Evolutionary conservation across 2,888 invertebrate genomes (phyloP).

Genomic region (Sipha maydis): DNA sequence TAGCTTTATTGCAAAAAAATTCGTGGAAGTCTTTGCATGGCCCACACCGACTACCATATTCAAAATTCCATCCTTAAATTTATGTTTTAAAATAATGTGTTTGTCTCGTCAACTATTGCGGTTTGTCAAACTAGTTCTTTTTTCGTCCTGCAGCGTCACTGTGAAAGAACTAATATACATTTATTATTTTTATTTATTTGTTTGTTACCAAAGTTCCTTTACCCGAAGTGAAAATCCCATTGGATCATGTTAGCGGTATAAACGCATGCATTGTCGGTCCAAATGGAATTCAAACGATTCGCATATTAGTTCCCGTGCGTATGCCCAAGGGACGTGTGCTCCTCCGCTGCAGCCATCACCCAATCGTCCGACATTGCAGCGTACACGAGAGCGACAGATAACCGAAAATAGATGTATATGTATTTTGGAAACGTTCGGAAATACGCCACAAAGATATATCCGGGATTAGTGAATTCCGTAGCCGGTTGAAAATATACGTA

Average conservation of each 20-base stretch:
- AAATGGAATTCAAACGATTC: conserved; percentile 39
- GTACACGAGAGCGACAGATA: background rate
- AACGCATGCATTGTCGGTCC: background rate
- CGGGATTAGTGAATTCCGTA: background rate
- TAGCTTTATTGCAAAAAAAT: too few relatives aligned
- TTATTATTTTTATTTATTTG: background rate
- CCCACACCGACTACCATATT: too few relatives aligned
- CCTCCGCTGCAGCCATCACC: too few relatives aligned
- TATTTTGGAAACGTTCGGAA: background rate
- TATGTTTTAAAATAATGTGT: too few relatives aligned
- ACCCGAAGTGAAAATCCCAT: conserved; percentile 11
- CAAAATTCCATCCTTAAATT: too few relatives aligned
- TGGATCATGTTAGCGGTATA: background rate
- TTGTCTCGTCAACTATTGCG: too few relatives aligned
- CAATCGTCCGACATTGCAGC: too few relatives aligned
- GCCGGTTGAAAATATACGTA: conserved; percentile 3
- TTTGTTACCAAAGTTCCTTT: conserved; percentile 13
- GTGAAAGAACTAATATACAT: too few relatives aligned
- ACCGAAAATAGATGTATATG: background rate
- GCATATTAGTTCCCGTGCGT: conserved; percentile 4
- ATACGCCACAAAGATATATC: background rate
- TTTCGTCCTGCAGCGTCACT: too few relatives aligned
- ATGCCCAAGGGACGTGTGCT: background rate
- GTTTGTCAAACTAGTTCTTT: too few relatives aligned
- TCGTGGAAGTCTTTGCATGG: too few relatives aligned